Evolutionary conservation across 2,113 vertebrate genomes (phyloP).

Genomic region (Abramis brama): DNA sequence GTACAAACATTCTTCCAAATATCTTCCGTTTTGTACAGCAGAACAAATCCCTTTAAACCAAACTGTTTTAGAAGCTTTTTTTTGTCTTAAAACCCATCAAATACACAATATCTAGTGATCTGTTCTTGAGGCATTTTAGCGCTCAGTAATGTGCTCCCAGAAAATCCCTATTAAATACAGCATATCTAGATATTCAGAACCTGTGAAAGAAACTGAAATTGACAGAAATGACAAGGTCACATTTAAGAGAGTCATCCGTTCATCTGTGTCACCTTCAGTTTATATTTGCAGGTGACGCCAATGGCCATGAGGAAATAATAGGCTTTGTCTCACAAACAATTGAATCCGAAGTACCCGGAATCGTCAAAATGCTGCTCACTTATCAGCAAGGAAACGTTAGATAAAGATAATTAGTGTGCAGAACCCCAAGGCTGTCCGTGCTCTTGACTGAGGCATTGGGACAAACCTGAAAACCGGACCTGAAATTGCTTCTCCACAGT

Average conservation of each 20-base stretch:
- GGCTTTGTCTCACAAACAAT: constrained; percentile 65
- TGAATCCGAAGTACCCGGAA: constrained; percentile 53
- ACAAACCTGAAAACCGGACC: constrained; percentile 40
- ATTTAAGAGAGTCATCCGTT: constrained; percentile 42
- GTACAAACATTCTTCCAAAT: too few species aligned
- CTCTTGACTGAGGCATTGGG: constrained; percentile 53
- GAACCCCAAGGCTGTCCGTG: constrained; percentile 46
- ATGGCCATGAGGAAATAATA: constrained; percentile 59
- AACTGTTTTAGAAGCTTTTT: too few species aligned
- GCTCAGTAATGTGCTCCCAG: not conserved
- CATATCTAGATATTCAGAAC: constrained; percentile 27
- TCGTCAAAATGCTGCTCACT: constrained; percentile 52
- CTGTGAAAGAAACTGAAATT: not conserved
- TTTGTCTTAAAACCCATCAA: not conserved
- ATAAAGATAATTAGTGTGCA: constrained; percentile 60
- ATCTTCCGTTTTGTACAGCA: too few species aligned
- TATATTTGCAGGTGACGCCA: constrained; percentile 53
- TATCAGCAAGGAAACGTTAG: constrained; percentile 54
- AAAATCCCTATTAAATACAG: not conserved
- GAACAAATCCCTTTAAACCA: too few species aligned
- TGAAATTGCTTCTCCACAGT: constrained; percentile 45
- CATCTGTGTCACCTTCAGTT: constrained; percentile 38
- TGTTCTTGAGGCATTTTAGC: not conserved
- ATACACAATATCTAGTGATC: not conserved
- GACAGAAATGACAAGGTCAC: constrained; percentile 52